These are phyloP conservation scores for Propithecus deckenii DNA, from an alignment of 2,797 vertebrate species.

Conservation along the genomic window DNA sequence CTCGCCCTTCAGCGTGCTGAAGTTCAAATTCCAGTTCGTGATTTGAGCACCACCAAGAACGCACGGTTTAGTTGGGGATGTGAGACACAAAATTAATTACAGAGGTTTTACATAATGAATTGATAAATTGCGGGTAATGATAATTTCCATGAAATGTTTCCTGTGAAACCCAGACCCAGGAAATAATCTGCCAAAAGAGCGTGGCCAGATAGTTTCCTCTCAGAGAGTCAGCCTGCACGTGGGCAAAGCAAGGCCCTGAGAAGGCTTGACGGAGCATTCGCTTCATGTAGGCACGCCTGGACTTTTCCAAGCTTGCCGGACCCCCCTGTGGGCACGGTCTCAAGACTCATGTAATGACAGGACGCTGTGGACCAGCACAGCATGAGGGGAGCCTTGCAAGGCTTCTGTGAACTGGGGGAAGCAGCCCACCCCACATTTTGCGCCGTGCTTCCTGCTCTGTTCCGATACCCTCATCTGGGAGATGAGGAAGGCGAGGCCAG, in stretches of 20 bases:
- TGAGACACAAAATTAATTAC: neutral
- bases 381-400: accelerated
- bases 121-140: neutral
- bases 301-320: neutral
- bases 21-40: neutral
- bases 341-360: accelerated
- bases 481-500: neutral
- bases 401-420: neutral
- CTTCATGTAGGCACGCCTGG: too few relatives aligned
- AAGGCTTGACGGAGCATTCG: neutral
- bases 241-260: too few relatives aligned
- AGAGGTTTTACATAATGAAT: neutral
- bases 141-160: neutral
- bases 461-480: neutral
- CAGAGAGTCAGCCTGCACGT: neutral
- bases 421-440: neutral
- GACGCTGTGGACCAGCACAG: accelerated
- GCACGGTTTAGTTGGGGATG: too few relatives aligned
- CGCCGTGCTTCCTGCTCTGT: neutral
- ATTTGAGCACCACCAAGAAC: neutral
- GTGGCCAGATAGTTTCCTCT: neutral
- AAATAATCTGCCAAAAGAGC: neutral
- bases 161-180: neutral
- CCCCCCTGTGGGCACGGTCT: neutral
- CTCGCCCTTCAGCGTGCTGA: neutral